Percentiles rank a stretch among this genome's conserved stretches.
Conservation (phyloP, 2,113 vertebrate genomes). For the Oncorhynchus clarkii region DNA sequence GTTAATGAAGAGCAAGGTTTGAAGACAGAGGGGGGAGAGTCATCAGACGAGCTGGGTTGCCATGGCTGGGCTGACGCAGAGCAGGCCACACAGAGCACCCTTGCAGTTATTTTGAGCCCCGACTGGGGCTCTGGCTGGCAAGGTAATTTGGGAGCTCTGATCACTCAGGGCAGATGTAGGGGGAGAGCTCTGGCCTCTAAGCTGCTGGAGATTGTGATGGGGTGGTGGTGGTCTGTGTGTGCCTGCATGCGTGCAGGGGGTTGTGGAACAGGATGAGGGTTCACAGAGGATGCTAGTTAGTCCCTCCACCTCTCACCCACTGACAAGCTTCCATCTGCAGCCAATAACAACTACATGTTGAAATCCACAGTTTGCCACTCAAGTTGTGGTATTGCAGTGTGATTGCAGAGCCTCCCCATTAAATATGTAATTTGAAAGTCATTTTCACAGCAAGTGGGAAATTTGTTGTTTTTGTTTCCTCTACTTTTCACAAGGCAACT, state of each 20-base stretch:
- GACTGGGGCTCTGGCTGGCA: neutral
- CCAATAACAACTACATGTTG: constrained; percentile 19
- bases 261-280: constrained; percentile 30
- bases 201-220: constrained; percentile 18
- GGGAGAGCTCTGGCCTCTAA: constrained; percentile 18
- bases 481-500: no score
- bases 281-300: constrained; percentile 52
- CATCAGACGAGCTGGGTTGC: constrained; percentile 61
- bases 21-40: constrained; percentile 56
- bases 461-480: neutral
- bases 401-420: neutral
- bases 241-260: constrained; percentile 15
- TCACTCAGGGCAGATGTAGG: constrained; percentile 30
- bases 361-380: constrained; percentile 9
- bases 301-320: constrained; percentile 34
- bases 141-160: constrained; percentile 58
- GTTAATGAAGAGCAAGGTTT: constrained; percentile 59
- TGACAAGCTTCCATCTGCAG: constrained; percentile 43
- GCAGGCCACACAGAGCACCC: constrained; percentile 25
- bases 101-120: constrained; percentile 67
- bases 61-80: constrained; percentile 69
- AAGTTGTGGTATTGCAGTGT: neutral
- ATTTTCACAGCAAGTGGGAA: constrained; percentile 23
- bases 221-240: constrained; percentile 1
- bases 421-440: constrained; percentile 7